Conservation (phyloP, 2,113 vertebrate genomes). For the Corythaixoides concolor region DNA sequence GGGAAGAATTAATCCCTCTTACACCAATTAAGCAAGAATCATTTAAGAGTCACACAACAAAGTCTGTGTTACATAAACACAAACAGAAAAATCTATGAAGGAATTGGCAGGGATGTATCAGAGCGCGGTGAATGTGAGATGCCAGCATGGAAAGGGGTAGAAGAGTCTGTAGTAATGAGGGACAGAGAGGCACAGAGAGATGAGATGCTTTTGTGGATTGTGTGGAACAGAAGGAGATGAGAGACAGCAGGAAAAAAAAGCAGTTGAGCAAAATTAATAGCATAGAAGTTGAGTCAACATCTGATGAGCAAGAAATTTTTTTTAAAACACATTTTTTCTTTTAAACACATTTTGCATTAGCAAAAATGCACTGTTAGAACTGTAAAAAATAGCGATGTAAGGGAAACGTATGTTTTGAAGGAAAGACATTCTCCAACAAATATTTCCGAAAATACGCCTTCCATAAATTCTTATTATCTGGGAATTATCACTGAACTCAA, state of each 20-base stretch:
- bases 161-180: neutral
- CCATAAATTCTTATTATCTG: neutral
- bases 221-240: neutral
- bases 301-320: neutral
- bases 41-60: neutral
- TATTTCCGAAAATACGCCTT: neutral
- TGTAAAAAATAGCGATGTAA: fast-evolving
- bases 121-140: neutral
- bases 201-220: neutral
- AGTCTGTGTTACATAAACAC: neutral
- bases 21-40: neutral
- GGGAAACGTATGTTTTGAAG: neutral
- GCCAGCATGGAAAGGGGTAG: neutral
- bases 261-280: neutral
- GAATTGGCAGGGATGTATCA: neutral
- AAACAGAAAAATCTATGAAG: neutral
- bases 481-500: slow-evolving; percentile 20
- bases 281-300: neutral
- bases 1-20: neutral
- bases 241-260: neutral
- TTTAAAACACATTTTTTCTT: too few relatives aligned
- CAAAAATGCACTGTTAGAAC: neutral
- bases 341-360: neutral
- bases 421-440: neutral
- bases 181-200: neutral